A percentile compares a stretch with the other conserved stretches of the same genome.
phyloP scores from a whole-genome alignment of 2,113 vertebrate species.

The Pelecanus crispus region DNA sequence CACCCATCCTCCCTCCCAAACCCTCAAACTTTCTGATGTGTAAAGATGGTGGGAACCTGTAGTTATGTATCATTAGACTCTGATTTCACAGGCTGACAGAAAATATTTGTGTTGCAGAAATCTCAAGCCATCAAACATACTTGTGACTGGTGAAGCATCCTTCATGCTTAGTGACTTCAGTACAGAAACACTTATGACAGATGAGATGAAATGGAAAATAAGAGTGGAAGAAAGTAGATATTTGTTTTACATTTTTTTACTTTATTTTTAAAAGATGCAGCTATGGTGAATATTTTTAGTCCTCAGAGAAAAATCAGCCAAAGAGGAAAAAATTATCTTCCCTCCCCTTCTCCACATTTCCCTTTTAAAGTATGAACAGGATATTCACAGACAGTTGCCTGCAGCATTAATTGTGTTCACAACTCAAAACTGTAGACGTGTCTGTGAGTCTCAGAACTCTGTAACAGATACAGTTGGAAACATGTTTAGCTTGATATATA shows the following conservation, averaged over 20 bases:
- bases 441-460: not conserved
- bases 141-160: conserved; percentile 22
- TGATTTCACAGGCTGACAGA: not conserved
- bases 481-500: not conserved
- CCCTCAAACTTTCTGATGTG: not conserved
- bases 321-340: not conserved
- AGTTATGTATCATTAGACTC: not conserved
- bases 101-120: conserved; percentile 67
- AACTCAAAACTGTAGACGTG: not conserved
- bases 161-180: conserved; percentile 75
- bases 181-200: conserved; percentile 58
- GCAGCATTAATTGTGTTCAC: not conserved
- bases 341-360: not conserved
- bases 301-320: not conserved
- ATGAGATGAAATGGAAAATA: conserved; percentile 70
- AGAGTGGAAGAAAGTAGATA: conserved; percentile 69
- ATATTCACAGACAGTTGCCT: not conserved
- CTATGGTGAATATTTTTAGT: not conserved
- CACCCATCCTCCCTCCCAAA: rapidly evolving
- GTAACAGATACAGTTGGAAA: not conserved
- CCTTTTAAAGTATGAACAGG: not conserved
- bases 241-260: not conserved
- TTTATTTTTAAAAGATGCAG: not conserved
- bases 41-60: not conserved
- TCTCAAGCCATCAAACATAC: conserved; percentile 80